Evolutionary conservation across 1,140 invertebrate genomes (phyloP), one percentile per base, ranked within the genome.

Genomic region (Parapsyche elsis): DNA sequence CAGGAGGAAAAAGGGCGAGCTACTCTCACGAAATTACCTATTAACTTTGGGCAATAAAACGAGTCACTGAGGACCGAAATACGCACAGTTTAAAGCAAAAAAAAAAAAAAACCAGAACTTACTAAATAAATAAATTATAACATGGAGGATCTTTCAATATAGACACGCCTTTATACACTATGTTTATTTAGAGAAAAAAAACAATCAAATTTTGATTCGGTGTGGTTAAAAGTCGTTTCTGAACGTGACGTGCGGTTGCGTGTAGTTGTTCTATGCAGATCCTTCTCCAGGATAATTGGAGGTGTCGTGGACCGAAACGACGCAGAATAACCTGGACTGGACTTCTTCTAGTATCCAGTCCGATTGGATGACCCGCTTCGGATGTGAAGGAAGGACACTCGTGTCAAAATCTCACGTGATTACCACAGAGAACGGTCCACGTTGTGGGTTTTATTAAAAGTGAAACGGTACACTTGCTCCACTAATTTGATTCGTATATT

Each of bases 31-130:
- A 16, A 46, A 73, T 73, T 73, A 38, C 23, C 64, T 23, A 67
- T 67, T 67, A 73, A 73, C 38, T 21, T 4, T 14, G 30, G 16
- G 71, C 71, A 73, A 73, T 73, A 73, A 73, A 73, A 73, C 71
- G 45, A 38, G 26, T 73, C 38, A 2, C 14, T 1, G 24, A n/a
- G 26, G 24, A 21, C 61, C 19, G 21, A 38, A 71, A 16, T 16
- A 71, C 38, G 16, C 67, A 24, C 45, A 24, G 71, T 73, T 46
- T 45, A 71, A 71, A 61, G 16, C 30, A 38, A 38, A 38, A 38
- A 1, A 38, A 38, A 38, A 38, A 38, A 38, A 38, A 38, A 38
- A 38, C n/a, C 7, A 38, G 1, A 38, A 1, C 30, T 38, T 7
- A 38, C 1, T 38, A 38, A 7, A 38, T 38, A 38, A 38, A 38